These are phyloP conservation scores for Tamandua tetradactyla DNA, from an alignment of 2,797 vertebrate species.

Conservation along the genomic window DNA sequence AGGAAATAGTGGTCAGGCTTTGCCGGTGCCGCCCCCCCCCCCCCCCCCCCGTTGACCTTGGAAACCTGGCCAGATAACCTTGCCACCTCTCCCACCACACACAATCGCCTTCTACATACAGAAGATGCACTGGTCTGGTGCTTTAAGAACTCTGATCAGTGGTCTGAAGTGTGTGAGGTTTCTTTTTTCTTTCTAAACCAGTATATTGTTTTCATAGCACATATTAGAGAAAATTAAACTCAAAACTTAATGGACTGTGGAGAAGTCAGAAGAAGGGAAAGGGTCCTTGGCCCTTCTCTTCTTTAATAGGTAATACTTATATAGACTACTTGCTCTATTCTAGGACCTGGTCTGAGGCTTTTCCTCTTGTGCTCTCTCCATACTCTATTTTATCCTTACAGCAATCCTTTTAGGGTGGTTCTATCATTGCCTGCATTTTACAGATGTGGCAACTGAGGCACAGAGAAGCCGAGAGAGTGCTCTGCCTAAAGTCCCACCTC, in stretches of 20 bases:
- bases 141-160: not conserved
- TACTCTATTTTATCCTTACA: not conserved
- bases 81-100: accelerated
- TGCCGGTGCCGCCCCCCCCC: no score
- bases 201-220: not conserved
- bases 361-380: no score
- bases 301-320: not conserved
- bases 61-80: not conserved
- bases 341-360: not conserved
- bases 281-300: not conserved
- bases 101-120: no score
- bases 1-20: not conserved
- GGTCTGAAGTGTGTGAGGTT: not conserved
- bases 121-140: not conserved
- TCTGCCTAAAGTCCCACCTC: not conserved
- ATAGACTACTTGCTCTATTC: not conserved
- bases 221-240: not conserved
- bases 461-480: not conserved
- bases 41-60: not conserved
- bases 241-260: not conserved
- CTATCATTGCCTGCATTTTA: not conserved
- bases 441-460: not conserved
- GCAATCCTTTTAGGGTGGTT: not conserved
- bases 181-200: not conserved
- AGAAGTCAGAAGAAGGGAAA: not conserved